Evolutionary conservation across 37 sponge, comb jelly and placozoan genomes (phyloP).

Genomic region (Halichondria panicea): DNA sequence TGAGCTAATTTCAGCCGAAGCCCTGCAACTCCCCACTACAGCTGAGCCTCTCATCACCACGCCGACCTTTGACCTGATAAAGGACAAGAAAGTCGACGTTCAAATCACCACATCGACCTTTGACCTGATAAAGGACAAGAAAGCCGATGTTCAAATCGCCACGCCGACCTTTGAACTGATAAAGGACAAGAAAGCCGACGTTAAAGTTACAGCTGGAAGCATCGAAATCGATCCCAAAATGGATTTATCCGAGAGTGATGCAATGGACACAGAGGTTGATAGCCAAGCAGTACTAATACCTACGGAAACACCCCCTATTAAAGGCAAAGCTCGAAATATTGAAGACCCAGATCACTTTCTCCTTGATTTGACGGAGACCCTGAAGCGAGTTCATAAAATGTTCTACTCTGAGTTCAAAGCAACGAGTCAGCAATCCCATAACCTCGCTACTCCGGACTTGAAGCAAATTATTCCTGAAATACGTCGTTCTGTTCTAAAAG

Average conservation of each 20-base stretch:
- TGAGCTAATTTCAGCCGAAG: too few species aligned
- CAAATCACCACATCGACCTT: too few species aligned
- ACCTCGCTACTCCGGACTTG: constrained; percentile 74
- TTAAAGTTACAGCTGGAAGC: background rate
- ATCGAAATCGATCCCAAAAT: too few species aligned
- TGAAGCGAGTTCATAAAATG: constrained; percentile 65
- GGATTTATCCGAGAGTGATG: too few species aligned
- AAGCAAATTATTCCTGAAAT: constrained; percentile 83
- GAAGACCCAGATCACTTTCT: constrained; percentile 82
- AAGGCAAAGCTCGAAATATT: constrained; percentile 21
- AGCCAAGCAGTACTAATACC: background rate
- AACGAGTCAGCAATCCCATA: background rate
- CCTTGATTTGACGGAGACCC: constrained; percentile 52
- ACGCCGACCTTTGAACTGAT: too few species aligned
- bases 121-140: too few species aligned
- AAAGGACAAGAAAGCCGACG: background rate
- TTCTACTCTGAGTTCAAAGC: constrained; percentile 68
- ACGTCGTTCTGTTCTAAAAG: constrained; percentile 71
- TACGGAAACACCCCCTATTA: background rate
- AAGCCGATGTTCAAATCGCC: background rate
- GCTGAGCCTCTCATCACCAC: too few species aligned
- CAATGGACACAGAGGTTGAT: too few species aligned
- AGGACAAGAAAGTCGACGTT: too few species aligned
- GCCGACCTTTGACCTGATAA: too few species aligned
- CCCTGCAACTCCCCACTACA: too few species aligned